Conservation (phyloP, 2,888 invertebrate species). For the Hypolimnas misippus region DNA sequence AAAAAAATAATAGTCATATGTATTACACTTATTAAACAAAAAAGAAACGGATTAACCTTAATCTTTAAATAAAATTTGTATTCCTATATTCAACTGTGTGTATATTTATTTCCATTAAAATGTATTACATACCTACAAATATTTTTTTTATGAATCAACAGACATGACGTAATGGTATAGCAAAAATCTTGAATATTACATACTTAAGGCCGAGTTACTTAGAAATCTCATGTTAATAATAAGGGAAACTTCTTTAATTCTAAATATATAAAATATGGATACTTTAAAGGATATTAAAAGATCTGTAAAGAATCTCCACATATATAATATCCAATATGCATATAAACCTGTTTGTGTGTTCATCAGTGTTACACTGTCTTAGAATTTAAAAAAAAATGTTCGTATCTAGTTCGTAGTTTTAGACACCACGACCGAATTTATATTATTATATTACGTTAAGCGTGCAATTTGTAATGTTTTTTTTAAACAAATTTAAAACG, state of each 20-base stretch:
- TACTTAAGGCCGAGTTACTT: slow-evolving; percentile 3
- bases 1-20: background rate
- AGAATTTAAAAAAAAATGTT: slow-evolving; percentile 32
- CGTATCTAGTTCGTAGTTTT: slow-evolving; percentile 38
- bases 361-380: slow-evolving; percentile 41
- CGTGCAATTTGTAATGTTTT: slow-evolving; percentile 36
- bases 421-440: slow-evolving; percentile 71
- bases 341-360: slow-evolving; percentile 39
- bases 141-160: background rate
- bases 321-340: slow-evolving; percentile 15
- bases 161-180: background rate
- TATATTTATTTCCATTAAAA: too few species aligned
- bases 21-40: too few species aligned
- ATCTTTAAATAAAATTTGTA: too few species aligned
- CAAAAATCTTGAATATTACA: background rate
- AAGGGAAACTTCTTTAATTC: background rate
- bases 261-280: background rate
- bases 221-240: slow-evolving; percentile 8
- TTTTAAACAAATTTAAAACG: slow-evolving; percentile 20
- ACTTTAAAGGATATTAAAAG: background rate
- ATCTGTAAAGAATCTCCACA: slow-evolving; percentile 10
- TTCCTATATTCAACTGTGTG: too few species aligned
- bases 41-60: too few species aligned
- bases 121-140: too few species aligned
- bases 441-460: slow-evolving; percentile 47